Conservation (phyloP, 2,113 vertebrate genomes). For the Halichoeres trimaculatus region DNA sequence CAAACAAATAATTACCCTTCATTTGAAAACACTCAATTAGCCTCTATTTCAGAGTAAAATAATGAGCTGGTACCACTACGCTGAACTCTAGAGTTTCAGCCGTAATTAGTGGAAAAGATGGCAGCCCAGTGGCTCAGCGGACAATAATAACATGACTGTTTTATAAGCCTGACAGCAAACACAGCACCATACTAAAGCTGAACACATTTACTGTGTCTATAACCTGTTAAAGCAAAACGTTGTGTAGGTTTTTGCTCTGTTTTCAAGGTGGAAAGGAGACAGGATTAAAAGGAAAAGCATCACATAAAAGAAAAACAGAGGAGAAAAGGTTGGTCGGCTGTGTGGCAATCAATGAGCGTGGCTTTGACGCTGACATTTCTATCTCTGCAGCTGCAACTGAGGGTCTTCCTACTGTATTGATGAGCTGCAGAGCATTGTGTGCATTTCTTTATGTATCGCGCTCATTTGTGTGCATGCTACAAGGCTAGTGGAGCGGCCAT, state of each 20-base stretch:
- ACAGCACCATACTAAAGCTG: background rate
- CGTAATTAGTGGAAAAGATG: slow-evolving; percentile 67
- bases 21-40: slow-evolving; percentile 76
- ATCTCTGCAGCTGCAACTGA: slow-evolving; percentile 38
- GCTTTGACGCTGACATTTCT: slow-evolving; percentile 60
- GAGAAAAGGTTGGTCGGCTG: slow-evolving; percentile 14
- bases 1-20: slow-evolving; percentile 77
- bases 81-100: slow-evolving; percentile 50
- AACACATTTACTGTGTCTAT: slow-evolving; percentile 26
- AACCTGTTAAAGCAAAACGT: background rate
- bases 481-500: slow-evolving; percentile 19
- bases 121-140: slow-evolving; percentile 43
- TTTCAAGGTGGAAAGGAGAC: slow-evolving; percentile 18
- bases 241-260: background rate
- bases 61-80: slow-evolving; percentile 61
- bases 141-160: slow-evolving; percentile 29
- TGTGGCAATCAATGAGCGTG: slow-evolving; percentile 56
- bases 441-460: slow-evolving; percentile 2
- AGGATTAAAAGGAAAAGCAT: slow-evolving; percentile 24
- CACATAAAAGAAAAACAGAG: slow-evolving; percentile 5
- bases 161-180: slow-evolving; percentile 38
- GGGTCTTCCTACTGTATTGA: slow-evolving; percentile 8
- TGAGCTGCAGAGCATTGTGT: slow-evolving; percentile 31
- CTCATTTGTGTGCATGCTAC: slow-evolving; percentile 23
- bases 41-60: slow-evolving; percentile 63